phyloP scores from a whole-genome alignment of 2,113 vertebrate genomes.

The Prunella fulvescens region DNA sequence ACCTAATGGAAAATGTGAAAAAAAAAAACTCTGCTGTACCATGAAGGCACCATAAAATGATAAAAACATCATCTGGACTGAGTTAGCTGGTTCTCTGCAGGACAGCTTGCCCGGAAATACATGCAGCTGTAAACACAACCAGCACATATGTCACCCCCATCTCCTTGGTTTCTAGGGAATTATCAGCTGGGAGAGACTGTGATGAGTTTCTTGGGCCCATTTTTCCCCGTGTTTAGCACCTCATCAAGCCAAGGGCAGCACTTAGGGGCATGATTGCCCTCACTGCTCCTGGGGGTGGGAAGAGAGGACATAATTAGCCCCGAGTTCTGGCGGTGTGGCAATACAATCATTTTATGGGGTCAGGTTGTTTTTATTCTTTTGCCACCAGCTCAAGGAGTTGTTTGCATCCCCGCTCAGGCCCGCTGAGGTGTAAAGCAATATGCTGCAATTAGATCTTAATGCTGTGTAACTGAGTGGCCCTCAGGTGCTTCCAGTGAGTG shows the following conservation, averaged over 20 bases:
- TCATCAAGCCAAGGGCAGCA: not conserved
- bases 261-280: not conserved
- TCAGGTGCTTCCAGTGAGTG: not conserved
- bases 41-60: not conserved
- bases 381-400: not conserved
- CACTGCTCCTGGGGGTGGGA: not conserved
- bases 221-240: not conserved
- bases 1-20: not conserved
- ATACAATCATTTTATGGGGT: not conserved
- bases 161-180: slow-evolving; percentile 57
- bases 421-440: slow-evolving; percentile 11
- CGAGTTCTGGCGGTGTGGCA: not conserved
- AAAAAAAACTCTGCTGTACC: not conserved
- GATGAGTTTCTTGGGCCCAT: slow-evolving; percentile 24
- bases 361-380: not conserved
- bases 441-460: not conserved
- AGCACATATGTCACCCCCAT: not conserved
- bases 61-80: not conserved
- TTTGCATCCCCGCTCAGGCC: not conserved
- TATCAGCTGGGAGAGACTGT: slow-evolving; percentile 21
- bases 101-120: not conserved
- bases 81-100: not conserved
- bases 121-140: not conserved
- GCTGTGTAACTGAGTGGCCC: not conserved
- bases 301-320: not conserved